These are phyloP conservation scores for Monomorium pharaonis DNA, from an alignment of 1,140 invertebrate species.

Conservation along the genomic window DNA sequence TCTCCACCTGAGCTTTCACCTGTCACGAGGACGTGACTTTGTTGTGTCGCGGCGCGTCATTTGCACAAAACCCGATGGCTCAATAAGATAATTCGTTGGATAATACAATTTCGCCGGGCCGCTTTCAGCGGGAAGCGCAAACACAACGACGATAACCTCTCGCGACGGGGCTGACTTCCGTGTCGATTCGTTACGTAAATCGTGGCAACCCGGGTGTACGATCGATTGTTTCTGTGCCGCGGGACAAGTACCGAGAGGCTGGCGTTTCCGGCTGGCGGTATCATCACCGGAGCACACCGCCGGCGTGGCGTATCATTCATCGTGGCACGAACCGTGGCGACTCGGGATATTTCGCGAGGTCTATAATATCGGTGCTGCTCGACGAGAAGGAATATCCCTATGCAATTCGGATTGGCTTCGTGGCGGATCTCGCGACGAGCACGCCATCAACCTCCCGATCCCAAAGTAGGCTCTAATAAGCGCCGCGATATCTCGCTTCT, in stretches of 20 bases:
- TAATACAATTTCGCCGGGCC: constrained; percentile 51
- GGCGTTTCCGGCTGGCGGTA: constrained; percentile 43
- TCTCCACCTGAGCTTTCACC: constrained; percentile 49
- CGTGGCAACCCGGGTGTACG: constrained; percentile 48
- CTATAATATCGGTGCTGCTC: constrained; percentile 68
- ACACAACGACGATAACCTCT: constrained; percentile 36
- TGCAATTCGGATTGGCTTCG: constrained; percentile 56
- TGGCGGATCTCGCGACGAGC: constrained; percentile 52
- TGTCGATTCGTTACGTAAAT: constrained; percentile 62
- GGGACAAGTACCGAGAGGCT: constrained; percentile 34
- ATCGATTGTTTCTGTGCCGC: constrained; percentile 55
- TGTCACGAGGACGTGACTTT: constrained; percentile 53
- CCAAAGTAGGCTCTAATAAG: constrained; percentile 45
- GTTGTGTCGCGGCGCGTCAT: constrained; percentile 47
- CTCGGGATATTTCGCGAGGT: constrained; percentile 50
- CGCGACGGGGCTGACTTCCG: constrained; percentile 48
- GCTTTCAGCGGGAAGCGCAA: constrained; percentile 49
- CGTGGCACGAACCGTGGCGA: constrained; percentile 56
- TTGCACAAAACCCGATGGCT: constrained; percentile 47
- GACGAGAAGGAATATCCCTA: constrained; percentile 16
- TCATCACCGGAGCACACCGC: constrained; percentile 44
- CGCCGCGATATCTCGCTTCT: constrained; percentile 50
- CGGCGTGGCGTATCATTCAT: constrained; percentile 52
- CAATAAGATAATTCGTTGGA: constrained; percentile 58
- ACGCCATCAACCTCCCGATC: constrained; percentile 43